phyloP scores from a whole-genome alignment of 2,797 vertebrate species.

The Sarcoramphus papa region DNA sequence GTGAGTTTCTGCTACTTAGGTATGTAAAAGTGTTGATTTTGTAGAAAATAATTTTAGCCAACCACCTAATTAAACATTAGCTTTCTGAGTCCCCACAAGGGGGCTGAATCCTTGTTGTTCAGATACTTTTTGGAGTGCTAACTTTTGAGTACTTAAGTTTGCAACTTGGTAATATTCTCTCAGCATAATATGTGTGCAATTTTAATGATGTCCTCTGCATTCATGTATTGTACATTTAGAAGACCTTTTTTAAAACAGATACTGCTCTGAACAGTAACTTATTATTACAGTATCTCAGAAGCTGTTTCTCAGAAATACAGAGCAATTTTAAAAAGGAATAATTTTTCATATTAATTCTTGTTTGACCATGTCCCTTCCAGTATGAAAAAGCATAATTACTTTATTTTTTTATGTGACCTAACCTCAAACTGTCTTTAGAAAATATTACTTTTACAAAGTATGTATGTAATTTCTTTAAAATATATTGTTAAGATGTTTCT shows the following conservation, averaged over 20 bases:
- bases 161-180: background rate
- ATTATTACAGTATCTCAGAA: background rate
- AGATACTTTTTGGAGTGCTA: background rate
- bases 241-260: background rate
- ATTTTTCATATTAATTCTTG: conserved; percentile 2
- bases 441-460: conserved; percentile 11
- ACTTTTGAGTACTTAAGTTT: background rate
- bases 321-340: background rate
- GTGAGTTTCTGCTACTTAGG: background rate
- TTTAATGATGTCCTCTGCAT: background rate
- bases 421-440: conserved; percentile 12
- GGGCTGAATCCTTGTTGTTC: background rate
- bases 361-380: conserved; percentile 16
- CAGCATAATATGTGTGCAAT: background rate
- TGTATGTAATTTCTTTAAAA: background rate
- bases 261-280: background rate
- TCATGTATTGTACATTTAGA: background rate
- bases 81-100: background rate
- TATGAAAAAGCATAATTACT: background rate
- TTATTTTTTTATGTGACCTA: conserved; percentile 4
- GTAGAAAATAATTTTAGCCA: background rate
- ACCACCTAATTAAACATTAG: background rate
- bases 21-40: background rate
- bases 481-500: conserved; percentile 18
- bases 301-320: conserved; percentile 6